Evolutionary conservation across 2,797 vertebrate genomes (phyloP), one percentile per base, ranked within the genome.

Genomic region (Vultur gryphus): DNA sequence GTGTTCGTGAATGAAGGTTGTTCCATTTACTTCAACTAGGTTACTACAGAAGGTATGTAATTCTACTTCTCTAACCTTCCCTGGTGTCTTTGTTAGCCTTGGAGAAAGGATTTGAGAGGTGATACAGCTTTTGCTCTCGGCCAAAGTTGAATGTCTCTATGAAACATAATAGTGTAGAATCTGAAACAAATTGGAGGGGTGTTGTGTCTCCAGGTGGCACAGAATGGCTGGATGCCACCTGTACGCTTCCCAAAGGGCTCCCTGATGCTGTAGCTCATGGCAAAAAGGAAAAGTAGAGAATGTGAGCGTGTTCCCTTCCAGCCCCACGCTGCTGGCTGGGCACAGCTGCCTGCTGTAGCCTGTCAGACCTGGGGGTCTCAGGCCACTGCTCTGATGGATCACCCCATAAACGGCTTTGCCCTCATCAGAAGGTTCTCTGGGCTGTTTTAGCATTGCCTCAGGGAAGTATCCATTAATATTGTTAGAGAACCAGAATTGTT

Each of bases 181-280:
- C 20, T 57, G 80, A 14, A 61, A 51, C 7, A 17, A 43, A 7
- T 4, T 7, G 39, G 41, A 76, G 58, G 52, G 49, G 6, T 41
- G 65, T 35, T 72, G n/a, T 26, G 29, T 55, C 52, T 78, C 16
- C 9, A 20, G 43, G 65, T 48, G 44, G 48, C 37, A 28, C 13
- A 4, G 4, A 12, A 14, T 8, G 54, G 26, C 28, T 39, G 21
- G 25, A 4, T 52, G 55, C 64, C 33, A 1, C 0, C 2, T 2
- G 61, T 35, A 1, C 0, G 1, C 24, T 43, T 48, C 67, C 64
- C 46, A 31, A 4, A 19, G 39, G 62, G 66, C 33, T 89, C 37
- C 9, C 19, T 19, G 51, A 1, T 35, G 51, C 21, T 11, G 8
- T 23, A 7, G 51, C 48, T 75, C 4, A 0, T 19, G 39, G 65